Base-by-base conservation (phyloP, 2,113 vertebrate species). In the Otocyon megalotis region DNA sequence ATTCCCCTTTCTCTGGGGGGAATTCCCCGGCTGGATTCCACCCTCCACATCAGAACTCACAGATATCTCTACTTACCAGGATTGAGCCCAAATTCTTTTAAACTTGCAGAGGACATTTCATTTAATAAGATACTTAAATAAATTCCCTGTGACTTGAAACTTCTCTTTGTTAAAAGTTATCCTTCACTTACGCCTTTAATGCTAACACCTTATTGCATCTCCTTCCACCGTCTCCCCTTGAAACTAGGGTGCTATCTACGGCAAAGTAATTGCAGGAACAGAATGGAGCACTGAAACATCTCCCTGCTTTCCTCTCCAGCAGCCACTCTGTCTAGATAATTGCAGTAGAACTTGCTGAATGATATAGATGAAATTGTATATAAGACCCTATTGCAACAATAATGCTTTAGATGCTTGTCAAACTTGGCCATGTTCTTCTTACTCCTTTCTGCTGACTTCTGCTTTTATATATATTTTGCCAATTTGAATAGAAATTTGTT, bases 401-500 rank as follows among this genome's bases (percentile, higher is more conserved):
- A 56, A 56, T 32, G 8, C 9, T 81, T 93, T 63, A 67, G 43
- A 87, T 63, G 20, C 63, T 76, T 97, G 76, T 87, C 76, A 93
- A 30, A 90, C 26, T 17, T 69, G 50, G 62, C 12, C 9, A 80
- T 74, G 37, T 93, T 62, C 76, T 93, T 62, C 76, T 93, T 77
- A 65, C 53, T 90, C n/a, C 26, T 74, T 96, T 93, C 80, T 2
- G 1, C 37, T 76, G 28, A 93, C 24, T 92, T 94, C 50, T 90
- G 62, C n/a, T 58, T 87, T 43, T 94, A 71, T 43, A 67, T 82
- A 20, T 65, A 53, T 95, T 82, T 95, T 65, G 26, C 19, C 65
- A 48, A 72, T 97, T 88, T 93, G 74, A 88, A 80, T 88, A 50
- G 60, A 94, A 90, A 92, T 93, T 93, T 81, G 22, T 87, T 92